phyloP scores from a whole-genome alignment of 2,797 vertebrate genomes.

The Lepus townsendii region DNA sequence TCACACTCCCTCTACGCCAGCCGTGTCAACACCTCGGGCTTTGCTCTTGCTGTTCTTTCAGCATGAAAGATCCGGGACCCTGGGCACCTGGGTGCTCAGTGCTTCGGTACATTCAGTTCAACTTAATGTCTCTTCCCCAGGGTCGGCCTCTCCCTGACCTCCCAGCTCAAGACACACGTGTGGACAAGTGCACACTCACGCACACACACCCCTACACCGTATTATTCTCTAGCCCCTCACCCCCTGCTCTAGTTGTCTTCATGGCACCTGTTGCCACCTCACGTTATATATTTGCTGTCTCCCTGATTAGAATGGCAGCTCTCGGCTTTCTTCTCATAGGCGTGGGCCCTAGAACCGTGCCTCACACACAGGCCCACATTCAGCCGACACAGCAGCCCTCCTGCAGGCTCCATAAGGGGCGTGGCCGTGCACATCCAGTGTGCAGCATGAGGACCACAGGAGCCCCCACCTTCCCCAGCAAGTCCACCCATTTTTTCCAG shows the following conservation, averaged over 20 bases:
- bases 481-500: not conserved
- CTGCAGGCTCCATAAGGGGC: not conserved
- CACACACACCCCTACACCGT: not conserved
- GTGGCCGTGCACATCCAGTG: no score
- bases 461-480: not conserved
- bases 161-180: not conserved
- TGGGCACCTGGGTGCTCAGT: not conserved
- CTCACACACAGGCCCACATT: not conserved
- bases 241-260: not conserved
- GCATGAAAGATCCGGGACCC: constrained; percentile 35
- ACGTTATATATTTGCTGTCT: not conserved
- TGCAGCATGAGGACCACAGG: not conserved
- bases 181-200: not conserved
- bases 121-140: not conserved
- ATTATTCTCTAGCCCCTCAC: not conserved
- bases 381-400: not conserved
- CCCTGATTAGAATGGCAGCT: not conserved
- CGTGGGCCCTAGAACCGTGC: not conserved
- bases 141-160: not conserved
- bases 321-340: not conserved
- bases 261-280: not conserved
- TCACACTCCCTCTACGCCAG: not conserved
- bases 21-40: not conserved
- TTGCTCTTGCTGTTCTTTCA: constrained; percentile 48
- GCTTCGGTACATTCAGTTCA: not conserved